These are phyloP conservation scores for Phoronis australis DNA, from an alignment of 2,888 invertebrate genomes.

Conservation along the genomic window DNA sequence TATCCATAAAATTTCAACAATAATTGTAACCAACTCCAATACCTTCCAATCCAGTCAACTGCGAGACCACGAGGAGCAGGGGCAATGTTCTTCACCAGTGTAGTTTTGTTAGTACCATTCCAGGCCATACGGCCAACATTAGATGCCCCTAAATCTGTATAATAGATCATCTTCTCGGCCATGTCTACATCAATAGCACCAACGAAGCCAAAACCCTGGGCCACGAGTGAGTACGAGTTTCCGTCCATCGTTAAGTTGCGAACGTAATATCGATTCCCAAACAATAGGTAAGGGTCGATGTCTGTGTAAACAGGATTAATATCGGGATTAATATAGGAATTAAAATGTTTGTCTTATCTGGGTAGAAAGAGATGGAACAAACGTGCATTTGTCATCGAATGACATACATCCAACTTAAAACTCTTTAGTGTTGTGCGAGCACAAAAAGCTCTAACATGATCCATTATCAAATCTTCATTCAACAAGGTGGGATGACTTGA, in stretches of 20 bases:
- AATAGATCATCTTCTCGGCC: conserved; percentile 33
- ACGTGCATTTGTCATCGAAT: no score
- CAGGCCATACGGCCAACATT: conserved; percentile 39
- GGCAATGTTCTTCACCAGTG: conserved; percentile 31
- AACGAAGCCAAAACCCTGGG: conserved; percentile 92
- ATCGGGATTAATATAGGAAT: no score
- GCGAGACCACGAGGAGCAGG: conserved; percentile 39
- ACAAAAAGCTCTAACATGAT: no score
- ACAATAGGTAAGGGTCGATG: conserved; percentile 50
- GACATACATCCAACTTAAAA: no score
- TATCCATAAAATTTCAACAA: neutral
- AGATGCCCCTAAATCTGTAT: conserved; percentile 32
- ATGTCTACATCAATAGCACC: conserved; percentile 58
- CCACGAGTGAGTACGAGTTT: conserved; percentile 70
- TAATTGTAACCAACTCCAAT: conserved; percentile 1
- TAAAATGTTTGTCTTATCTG: no score
- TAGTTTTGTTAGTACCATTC: conserved; percentile 47
- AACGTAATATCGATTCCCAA: conserved; percentile 91
- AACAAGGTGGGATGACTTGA: no score
- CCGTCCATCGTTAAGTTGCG: conserved; percentile 92
- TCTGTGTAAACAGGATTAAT: conserved; percentile 17
- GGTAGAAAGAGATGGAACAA: no score
- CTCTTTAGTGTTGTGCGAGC: no score
- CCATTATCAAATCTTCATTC: no score
- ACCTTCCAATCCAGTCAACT: conserved; percentile 70